Base-by-base conservation (phyloP, 37 sponge, comb jelly and placozoan species). In the Theonella swinhoei region DNA sequence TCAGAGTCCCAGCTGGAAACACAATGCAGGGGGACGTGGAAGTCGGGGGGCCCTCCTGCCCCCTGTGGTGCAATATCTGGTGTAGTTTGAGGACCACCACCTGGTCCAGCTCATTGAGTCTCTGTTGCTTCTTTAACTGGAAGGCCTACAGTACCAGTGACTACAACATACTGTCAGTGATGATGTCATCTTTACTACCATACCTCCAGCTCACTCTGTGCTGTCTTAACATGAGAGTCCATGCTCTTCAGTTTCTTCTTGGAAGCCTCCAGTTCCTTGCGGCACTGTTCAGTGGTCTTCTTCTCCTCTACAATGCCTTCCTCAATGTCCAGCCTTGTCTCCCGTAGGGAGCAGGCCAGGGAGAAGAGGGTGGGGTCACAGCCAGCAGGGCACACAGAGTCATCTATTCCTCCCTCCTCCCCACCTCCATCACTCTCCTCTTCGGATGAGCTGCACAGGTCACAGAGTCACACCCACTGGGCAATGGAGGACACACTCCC, bases 111-210 rank as follows among this genome's bases (percentile, higher is more conserved):
- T 99, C 99, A 77, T 99, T 99, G 72, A 99, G 70, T 43, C 90
- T 80, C 80, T 94, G 94, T 83, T 96, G 99, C 67, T 99, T 99
- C 90, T 96, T 96, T 58, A 95, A 68, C 90, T 98, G 85, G 29
- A 88, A 80, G 35, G 84, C 78, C 70, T 24, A n/a, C 24, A n/a
- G 17, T 29, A n/a, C n/a, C n/a, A n/a, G n/a, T n/a, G n/a, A n/a
- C n/a, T n/a, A n/a, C n/a, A n/a, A n/a, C n/a, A 67, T 40, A 68
- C 58, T 5, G 78, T 22, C 29, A 20, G 19, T 23, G n/a, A 19
- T 37, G 26, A 74, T 23, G 33, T 22, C 25, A 76, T 76, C 11
- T 67, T 84, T 88, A 69, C n/a, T n/a, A n/a, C n/a, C 84, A 90
- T 35, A 80, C 88, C 65, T 96, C 92, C 43, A 99, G 85, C 5